Percentiles rank a stretch among this genome's conserved stretches.
Evolutionary conservation across 2,797 vertebrate species (phyloP).

Genomic region (Dendrocincla tyrannina): DNA sequence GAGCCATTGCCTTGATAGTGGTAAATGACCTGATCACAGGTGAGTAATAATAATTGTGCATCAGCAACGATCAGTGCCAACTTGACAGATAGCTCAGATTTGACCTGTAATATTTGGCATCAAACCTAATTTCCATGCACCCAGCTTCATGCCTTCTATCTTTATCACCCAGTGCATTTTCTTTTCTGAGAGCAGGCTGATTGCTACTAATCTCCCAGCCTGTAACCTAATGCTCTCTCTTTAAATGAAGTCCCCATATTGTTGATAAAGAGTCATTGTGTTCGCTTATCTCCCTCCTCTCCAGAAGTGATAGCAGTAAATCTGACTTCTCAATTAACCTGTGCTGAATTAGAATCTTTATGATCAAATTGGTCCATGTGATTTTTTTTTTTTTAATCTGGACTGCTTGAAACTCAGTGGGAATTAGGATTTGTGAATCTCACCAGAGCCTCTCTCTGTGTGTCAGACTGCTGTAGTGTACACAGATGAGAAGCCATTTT

Average conservation of each 20-base stretch:
- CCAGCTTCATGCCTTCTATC: slow-evolving; percentile 47
- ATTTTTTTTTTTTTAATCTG: not conserved
- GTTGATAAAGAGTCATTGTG: slow-evolving; percentile 64
- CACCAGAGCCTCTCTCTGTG: not conserved
- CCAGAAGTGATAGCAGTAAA: slow-evolving; percentile 51
- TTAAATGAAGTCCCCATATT: slow-evolving; percentile 57
- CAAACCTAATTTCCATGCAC: slow-evolving; percentile 58
- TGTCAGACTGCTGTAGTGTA: slow-evolving; percentile 6
- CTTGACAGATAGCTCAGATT: slow-evolving; percentile 37
- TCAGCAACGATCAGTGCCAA: slow-evolving; percentile 12
- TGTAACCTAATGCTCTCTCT: slow-evolving; percentile 57
- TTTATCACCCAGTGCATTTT: slow-evolving; percentile 56
- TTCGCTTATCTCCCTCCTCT: slow-evolving; percentile 54
- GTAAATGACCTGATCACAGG: slow-evolving; percentile 54
- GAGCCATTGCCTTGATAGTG: slow-evolving; percentile 1
- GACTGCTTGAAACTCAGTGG: not conserved
- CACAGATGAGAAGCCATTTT: slow-evolving; percentile 58
- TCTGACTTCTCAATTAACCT: slow-evolving; percentile 66
- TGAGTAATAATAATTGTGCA: slow-evolving; percentile 40
- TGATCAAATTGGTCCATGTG: not conserved
- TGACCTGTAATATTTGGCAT: slow-evolving; percentile 48
- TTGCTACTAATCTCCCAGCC: slow-evolving; percentile 59
- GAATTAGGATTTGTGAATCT: slow-evolving; percentile 15
- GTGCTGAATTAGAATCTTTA: slow-evolving; percentile 46
- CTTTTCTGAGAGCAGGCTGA: slow-evolving; percentile 42